These are phyloP conservation scores for Drosophila takahashii DNA, from an alignment of 1,140 invertebrate genomes.

Conservation along the genomic window DNA sequence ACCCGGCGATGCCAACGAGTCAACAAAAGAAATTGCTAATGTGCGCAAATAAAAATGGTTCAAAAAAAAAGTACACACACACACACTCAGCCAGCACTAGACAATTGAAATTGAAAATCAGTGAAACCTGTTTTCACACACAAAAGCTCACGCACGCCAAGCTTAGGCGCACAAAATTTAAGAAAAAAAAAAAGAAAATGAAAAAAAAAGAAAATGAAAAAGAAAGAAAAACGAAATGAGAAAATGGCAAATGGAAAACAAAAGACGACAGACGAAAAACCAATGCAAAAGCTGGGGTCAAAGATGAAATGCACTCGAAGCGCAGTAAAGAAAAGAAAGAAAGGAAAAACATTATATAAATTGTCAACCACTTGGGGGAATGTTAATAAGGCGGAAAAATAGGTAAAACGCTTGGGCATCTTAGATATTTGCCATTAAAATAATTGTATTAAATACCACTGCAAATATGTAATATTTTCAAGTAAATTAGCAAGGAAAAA, in stretches of 20 bases:
- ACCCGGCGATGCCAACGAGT: slow-evolving; percentile 38
- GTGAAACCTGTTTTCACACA: slow-evolving; percentile 77
- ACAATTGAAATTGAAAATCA: slow-evolving; percentile 82
- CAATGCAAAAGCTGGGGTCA: slow-evolving; percentile 20
- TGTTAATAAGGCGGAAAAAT: slow-evolving; percentile 14
- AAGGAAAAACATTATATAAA: slow-evolving; percentile 8
- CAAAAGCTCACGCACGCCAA: slow-evolving; percentile 59
- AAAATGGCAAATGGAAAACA: slow-evolving; percentile 30
- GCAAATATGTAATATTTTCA: too few relatives aligned
- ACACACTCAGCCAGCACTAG: slow-evolving; percentile 28
- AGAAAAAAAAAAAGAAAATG: slow-evolving; percentile 9
- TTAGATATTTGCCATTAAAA: too few relatives aligned
- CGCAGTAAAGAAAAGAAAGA: neutral
- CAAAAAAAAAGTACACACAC: slow-evolving; percentile 45
- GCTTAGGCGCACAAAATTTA: slow-evolving; percentile 40
- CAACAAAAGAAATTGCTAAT: slow-evolving; percentile 80
- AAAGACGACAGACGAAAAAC: slow-evolving; percentile 35
- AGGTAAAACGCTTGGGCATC: neutral
- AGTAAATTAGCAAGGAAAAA: too few relatives aligned
- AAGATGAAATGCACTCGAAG: slow-evolving; percentile 29
- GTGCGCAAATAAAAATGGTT: slow-evolving; percentile 77
- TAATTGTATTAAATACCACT: too few relatives aligned
- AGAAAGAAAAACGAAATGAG: neutral
- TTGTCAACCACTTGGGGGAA: neutral
- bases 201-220: neutral